Conservation (phyloP, 2,797 vertebrate species). For the Sebastes ruberrimus region DNA sequence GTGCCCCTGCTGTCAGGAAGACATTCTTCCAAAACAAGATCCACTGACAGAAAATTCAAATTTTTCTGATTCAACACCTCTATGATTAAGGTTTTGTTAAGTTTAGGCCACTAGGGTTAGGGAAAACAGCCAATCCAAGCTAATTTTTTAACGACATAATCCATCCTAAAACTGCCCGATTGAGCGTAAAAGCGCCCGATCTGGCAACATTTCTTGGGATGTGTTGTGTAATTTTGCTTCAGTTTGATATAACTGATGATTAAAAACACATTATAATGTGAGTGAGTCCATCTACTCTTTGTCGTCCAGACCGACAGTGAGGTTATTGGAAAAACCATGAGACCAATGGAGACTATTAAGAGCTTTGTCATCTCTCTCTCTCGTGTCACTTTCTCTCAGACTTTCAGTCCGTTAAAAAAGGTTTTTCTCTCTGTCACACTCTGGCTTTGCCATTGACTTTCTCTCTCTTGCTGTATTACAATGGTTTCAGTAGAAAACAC, state of each 20-base stretch:
- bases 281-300: neutral
- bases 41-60: no score
- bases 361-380: neutral
- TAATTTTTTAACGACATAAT: no score
- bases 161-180: no score
- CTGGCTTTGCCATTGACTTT: neutral
- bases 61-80: no score
- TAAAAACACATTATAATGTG: neutral
- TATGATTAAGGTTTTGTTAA: no score
- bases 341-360: neutral
- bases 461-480: neutral
- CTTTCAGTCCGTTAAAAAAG: neutral
- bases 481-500: neutral
- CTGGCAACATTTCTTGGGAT: no score
- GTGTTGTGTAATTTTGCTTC: neutral
- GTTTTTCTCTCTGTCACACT: neutral
- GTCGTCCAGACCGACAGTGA: neutral
- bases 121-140: no score
- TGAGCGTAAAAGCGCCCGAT: no score
- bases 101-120: no score
- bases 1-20: neutral
- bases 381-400: neutral
- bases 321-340: slow-evolving; percentile 20
- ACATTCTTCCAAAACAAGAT: neutral
- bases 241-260: neutral